Base-by-base conservation (phyloP, 2,888 invertebrate species). In the Pogonocherus hispidulus region DNA sequence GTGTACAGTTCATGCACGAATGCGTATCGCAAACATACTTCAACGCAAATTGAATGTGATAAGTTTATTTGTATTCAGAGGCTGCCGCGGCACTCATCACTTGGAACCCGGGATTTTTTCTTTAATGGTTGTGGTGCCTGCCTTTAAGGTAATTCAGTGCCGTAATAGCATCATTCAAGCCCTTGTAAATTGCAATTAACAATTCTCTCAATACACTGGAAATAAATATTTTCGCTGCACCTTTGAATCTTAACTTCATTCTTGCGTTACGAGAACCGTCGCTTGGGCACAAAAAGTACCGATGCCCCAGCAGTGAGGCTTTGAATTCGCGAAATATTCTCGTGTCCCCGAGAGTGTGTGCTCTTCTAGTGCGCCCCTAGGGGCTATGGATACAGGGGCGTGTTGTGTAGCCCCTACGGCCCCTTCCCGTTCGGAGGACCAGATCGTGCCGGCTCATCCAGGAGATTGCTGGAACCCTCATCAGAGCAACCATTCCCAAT, bases 401-500 rank as follows among this genome's bases (percentile, higher is more conserved):
- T 84, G 84, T 76, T 84, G 83, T 75, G 78, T 84, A 77, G 82
- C 84, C 81, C 82, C 84, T 77, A 76, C 82, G 83, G 83, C 82
- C 77, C 79, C 81, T 70, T 78, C 81, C 69, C 82, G 79, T 85
- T 86, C 47, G 82, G 88, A 77, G 85, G 83, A 83, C 73, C 84
- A 84, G 75, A 84, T 84, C 69, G 84, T 84, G 47, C 84, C 84
- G 63, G 84, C 84, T 32, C 84, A 84, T 78, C 82, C 82, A 46
- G 79, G 76, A 80, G 85, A 78, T 75, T 86, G 81, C 86, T 89
- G 82, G 86, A 87, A 77, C 85, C 86, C 76, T 84, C 79, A 77
- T 69, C 79, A 77, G 64, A 77, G 64, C 55, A 79, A 76, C 60
- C 77, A 78, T 56, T 76, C 80, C 47, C 82, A 83, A 72, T 81